Evolutionary conservation across 1,140 invertebrate species (phyloP).

Genomic region (Ditylenchus dipsaci): DNA sequence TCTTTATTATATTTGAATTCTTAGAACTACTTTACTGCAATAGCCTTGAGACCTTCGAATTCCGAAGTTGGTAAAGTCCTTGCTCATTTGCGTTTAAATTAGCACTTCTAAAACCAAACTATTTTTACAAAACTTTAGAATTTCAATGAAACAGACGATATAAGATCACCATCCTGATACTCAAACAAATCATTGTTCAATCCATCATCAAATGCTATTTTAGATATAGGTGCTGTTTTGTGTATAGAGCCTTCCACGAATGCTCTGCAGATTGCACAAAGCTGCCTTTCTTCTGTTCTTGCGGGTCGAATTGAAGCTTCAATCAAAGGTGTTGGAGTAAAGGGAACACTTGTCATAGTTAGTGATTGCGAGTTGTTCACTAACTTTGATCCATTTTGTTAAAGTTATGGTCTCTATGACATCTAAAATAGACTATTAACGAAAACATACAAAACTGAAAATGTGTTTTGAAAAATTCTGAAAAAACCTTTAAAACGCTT

Average conservation of each 20-base stretch:
- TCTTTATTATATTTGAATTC: no score
- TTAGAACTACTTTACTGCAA: no score
- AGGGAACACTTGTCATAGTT: not conserved
- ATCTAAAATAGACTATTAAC: not conserved
- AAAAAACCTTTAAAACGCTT: not conserved
- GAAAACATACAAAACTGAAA: no score
- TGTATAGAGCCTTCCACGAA: not conserved
- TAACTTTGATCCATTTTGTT: not conserved
- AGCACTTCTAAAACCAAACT: no score
- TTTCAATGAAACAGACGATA: no score
- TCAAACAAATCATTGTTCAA: no score
- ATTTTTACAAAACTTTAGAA: no score
- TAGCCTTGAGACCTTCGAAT: no score
- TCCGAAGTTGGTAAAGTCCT: no score
- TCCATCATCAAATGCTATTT: not conserved
- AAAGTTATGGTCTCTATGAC: not conserved
- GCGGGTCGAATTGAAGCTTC: not conserved
- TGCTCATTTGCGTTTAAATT: no score
- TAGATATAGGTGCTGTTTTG: not conserved
- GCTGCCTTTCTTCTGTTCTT: not conserved
- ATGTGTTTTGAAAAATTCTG: no score
- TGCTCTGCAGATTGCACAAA: not conserved
- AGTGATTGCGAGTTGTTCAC: not conserved
- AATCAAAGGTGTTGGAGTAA: not conserved
- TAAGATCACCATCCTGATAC: no score